Evolutionary conservation across 2,888 invertebrate genomes (phyloP), one percentile per base, ranked within the genome.

Genomic region (Eulithis prunata): DNA sequence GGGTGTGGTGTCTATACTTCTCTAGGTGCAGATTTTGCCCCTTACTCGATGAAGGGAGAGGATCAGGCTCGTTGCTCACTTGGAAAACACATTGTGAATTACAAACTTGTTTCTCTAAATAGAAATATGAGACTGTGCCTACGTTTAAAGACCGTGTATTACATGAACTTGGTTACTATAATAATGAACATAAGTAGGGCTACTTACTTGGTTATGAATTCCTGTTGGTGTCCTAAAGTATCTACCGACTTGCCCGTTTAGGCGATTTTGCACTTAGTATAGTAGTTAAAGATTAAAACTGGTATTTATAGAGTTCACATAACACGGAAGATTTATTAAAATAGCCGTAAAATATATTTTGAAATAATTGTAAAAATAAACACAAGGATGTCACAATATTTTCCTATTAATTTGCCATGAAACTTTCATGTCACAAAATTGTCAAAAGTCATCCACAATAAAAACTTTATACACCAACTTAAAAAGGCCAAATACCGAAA

Each of bases 51-150:
- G 61, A 52, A 36, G 13, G 45, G 45, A 60, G 36, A 49, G 49
- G 60, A 71, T 63, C 75, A 69, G 59, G 59, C 61, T 79, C 71
- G 78, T 76, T 76, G 72, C 45, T 60, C 58, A 55, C 64, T 65
- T 57, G 12, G 21, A n/a, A 51, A 45, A 54, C 45, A 52, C 36
- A 14, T 36, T 32, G 21, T 51, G 10, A 41, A 41, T 8, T 32
- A 32, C 4, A 32, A 21, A 21, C 21, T 21, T 21, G 21, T 21
- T 21, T 21, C 32, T 32, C 32, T 32, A 32, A 32, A 32, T 32
- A 32, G 32, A 32, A 32, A 32, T 1, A 32, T 32, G 32, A 21
- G 21, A 21, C 21, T 21, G 21, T 21, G 32, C 32, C 4, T 32
- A 32, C 5, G 4, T 32, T 32, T 32, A 32, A 3, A 21, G 21